Base-by-base conservation (phyloP, 2,113 vertebrate species). In the Kryptolebias marmoratus region DNA sequence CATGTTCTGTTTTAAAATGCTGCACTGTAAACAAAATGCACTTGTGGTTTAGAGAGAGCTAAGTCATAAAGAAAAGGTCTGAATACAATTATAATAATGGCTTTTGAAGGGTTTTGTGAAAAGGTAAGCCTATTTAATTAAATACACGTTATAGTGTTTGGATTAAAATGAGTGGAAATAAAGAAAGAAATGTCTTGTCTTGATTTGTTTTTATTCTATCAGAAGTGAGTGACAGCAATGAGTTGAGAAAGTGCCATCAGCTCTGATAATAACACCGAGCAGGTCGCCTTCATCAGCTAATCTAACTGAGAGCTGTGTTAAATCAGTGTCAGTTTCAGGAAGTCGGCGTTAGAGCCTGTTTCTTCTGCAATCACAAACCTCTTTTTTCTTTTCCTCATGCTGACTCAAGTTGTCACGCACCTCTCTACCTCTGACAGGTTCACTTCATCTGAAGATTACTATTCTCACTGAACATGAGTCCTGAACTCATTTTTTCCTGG, bases 391-490 rank as follows among this genome's bases (percentile, higher is more conserved):
- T 66, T 71, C 54, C 64, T 31, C 2, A 30, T 68, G 76, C 77
- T 63, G 64, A 87, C 74, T 88, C 70, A 54, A 78, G 77, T 83
- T 79, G 84, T 84, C 85, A 79, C 85, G 73, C 72, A 77, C 82
- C 79, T 80, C 48, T 79, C 65, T 55, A 36, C 73, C 63, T 83
- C 56, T 81, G 79, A 85, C 75, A 73, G 63, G 80, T 66, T 83
- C 69, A 60, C 82, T 88, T 83, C 79, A 83, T 89, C 75, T 87
- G 81, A 79, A 89, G 80, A 89, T 90, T 87, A 84, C 80, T 55
- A 68, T 70, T 86, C 64, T 86, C 80, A 64, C 67, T 58, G 75
- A 86, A 82, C 81, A 85, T 73, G 66, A 84, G 87, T 81, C 79
- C 73, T 56, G 59, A 70, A 70, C 71, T 72, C 75, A 68, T 55